Conservation (phyloP, 2,888 invertebrate genomes). For the Mycalesis mineus region DNA sequence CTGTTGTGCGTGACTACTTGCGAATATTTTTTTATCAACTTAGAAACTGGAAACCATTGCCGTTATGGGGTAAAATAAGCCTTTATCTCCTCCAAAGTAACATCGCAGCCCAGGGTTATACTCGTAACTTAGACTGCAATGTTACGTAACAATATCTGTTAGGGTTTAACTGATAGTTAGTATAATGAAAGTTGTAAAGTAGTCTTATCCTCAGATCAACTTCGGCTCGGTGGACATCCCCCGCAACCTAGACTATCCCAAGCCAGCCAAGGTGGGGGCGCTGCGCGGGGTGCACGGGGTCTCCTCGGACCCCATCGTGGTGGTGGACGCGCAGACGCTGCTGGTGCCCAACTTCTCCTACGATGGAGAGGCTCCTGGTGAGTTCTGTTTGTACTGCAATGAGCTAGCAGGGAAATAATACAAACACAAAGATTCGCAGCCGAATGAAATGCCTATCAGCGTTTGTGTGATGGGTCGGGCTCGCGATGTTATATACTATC, state of each 20-base stretch:
- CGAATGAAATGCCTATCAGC: too few species aligned
- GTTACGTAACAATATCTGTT: too few species aligned
- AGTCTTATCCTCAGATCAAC: conserved; percentile 82
- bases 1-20: too few species aligned
- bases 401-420: too few species aligned
- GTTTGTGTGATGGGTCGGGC: neutral
- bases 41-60: too few species aligned
- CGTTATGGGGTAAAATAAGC: too few species aligned
- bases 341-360: conserved; percentile 93
- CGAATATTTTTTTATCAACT: too few species aligned
- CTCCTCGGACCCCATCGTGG: conserved; percentile 89
- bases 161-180: too few species aligned
- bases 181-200: neutral
- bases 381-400: conserved; percentile 26
- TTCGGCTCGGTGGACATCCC: conserved; percentile 93
- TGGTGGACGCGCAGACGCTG: conserved; percentile 95
- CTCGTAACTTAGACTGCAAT: too few species aligned
- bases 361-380: conserved; percentile 95
- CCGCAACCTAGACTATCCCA: conserved; percentile 86
- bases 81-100: too few species aligned
- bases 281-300: conserved; percentile 90
- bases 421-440: too few species aligned
- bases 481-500: neutral
- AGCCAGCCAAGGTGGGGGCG: conserved; percentile 87
- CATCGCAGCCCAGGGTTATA: too few species aligned